Conservation (phyloP, 2,797 vertebrate genomes). For the Brachyrhaphis roseni region DNA sequence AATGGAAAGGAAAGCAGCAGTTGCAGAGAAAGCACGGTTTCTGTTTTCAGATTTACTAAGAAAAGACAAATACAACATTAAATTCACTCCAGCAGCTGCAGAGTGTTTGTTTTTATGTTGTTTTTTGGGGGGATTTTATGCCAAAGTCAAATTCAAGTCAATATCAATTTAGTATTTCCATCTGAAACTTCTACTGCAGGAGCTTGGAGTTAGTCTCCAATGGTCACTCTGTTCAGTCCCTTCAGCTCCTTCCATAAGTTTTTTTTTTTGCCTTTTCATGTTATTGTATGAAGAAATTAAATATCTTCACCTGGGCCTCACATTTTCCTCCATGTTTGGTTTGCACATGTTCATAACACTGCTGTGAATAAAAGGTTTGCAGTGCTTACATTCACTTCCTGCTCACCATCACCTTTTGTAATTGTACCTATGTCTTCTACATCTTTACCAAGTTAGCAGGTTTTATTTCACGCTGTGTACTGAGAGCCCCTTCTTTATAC, state of each 20-base stretch:
- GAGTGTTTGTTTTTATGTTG: not conserved
- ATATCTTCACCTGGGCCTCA: too few species aligned
- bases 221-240: not conserved
- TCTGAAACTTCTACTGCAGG: not conserved
- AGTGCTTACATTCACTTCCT: not conserved
- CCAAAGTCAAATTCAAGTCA: not conserved
- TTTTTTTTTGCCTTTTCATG: too few species aligned
- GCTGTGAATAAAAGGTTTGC: not conserved
- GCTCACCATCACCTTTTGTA: not conserved
- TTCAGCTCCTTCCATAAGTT: too few species aligned
- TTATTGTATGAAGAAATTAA: too few species aligned
- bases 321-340: too few species aligned
- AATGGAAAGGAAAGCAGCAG: not conserved
- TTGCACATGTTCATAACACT: too few species aligned
- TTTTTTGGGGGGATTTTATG: not conserved
- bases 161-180: not conserved
- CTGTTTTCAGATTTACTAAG: not conserved
- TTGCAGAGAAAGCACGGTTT: not conserved
- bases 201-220: not conserved
- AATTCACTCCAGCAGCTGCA: not conserved
- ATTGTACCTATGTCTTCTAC: not conserved
- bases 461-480: not conserved
- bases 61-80: not conserved
- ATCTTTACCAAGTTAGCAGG: not conserved
- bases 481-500: not conserved